Evolutionary conservation across 2,113 vertebrate genomes (phyloP).

Genomic region (Zosterops pallidus): DNA sequence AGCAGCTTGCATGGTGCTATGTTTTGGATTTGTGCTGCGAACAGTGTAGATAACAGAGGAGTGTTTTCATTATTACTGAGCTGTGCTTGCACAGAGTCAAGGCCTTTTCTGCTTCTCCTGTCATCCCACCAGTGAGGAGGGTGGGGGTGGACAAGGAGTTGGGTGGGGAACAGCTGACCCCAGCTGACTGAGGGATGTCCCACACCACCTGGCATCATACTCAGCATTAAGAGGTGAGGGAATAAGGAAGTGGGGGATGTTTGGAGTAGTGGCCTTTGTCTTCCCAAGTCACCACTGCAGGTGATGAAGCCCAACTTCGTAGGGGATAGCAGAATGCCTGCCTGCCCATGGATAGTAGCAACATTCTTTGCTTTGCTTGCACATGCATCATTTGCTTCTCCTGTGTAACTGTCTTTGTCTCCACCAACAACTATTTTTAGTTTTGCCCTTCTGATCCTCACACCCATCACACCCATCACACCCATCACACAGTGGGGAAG

Average conservation of each 20-base stretch:
- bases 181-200: neutral
- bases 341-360: accelerated
- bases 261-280: neutral
- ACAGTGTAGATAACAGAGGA: neutral
- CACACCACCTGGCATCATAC: accelerated
- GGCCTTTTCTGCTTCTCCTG: neutral
- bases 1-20: neutral
- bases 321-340: neutral
- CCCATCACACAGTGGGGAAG: neutral
- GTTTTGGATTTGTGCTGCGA: neutral
- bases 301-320: accelerated
- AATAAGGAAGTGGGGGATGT: neutral
- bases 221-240: neutral
- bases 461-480: too few relatives aligned
- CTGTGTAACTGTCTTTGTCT: neutral
- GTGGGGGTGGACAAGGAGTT: neutral
- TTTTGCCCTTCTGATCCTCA: neutral
- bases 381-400: neutral
- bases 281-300: neutral
- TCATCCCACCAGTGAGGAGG: neutral
- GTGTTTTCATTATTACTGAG: neutral
- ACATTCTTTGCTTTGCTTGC: neutral
- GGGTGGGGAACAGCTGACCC: neutral
- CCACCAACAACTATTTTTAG: neutral
- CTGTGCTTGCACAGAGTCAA: neutral